Conservation (phyloP, 2,797 vertebrate species). For the Falco peregrinus region DNA sequence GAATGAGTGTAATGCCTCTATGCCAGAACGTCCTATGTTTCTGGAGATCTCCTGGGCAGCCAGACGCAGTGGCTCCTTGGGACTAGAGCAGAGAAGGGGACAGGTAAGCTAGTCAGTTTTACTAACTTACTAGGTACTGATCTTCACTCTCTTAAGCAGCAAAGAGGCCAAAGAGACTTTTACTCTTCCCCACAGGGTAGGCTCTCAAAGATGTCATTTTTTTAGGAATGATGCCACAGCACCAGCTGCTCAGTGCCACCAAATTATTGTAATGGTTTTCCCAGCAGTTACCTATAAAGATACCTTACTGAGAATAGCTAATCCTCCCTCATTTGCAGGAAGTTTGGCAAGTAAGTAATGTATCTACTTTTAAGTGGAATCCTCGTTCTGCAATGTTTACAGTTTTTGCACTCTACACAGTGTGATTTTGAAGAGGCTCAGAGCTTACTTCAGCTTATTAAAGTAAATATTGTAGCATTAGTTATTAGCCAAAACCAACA, state of each 20-base stretch:
- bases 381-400: neutral
- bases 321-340: neutral
- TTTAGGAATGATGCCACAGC: neutral
- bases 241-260: neutral
- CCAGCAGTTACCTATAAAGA: neutral
- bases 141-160: neutral
- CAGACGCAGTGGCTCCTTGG: neutral
- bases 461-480: slow-evolving; percentile 38
- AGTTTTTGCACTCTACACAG: neutral
- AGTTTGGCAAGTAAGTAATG: neutral
- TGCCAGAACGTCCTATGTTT: neutral
- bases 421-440: slow-evolving; percentile 40
- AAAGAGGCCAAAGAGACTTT: neutral
- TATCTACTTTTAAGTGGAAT: neutral
- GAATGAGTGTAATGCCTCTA: neutral
- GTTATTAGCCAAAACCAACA: slow-evolving; percentile 54
- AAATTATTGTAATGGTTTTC: neutral
- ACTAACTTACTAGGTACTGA: neutral
- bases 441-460: slow-evolving; percentile 20
- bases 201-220: neutral
- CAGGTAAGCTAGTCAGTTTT: neutral
- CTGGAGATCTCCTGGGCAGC: neutral
- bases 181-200: neutral
- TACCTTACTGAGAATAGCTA: neutral
- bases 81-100: neutral